Conservation (phyloP, 2,888 invertebrate species). For the Cantharis nigra region DNA sequence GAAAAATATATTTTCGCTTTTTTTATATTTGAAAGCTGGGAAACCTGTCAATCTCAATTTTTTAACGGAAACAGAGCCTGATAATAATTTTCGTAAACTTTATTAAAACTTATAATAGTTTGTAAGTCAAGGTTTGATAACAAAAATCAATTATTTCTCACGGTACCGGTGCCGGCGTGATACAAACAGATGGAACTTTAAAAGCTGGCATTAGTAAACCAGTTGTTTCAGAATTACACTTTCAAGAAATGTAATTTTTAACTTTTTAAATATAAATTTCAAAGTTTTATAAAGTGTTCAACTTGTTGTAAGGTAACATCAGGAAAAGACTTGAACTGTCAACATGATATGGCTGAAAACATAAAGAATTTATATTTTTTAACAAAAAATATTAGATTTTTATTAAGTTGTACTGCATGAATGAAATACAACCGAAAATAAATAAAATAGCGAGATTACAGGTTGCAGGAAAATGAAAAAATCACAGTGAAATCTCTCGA, state of each 20-base stretch:
- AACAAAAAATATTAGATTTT: neutral
- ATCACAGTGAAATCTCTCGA: neutral
- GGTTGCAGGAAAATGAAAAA: neutral
- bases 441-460: neutral
- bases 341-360: neutral
- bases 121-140: neutral
- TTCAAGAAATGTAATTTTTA: neutral
- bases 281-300: neutral
- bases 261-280: neutral
- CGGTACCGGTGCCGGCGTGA: neutral
- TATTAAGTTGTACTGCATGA: neutral
- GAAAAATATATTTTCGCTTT: neutral
- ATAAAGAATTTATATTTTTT: neutral
- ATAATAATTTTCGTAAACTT: neutral
- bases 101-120: neutral
- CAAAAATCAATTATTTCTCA: neutral
- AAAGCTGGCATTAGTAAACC: neutral
- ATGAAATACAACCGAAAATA: neutral
- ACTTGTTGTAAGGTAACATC: neutral
- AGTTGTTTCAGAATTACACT: neutral
- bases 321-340: neutral
- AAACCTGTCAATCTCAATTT: neutral
- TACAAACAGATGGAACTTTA: no score
- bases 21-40: neutral
- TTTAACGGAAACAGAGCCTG: neutral